Percentiles rank a stretch among this genome's conserved stretches.
These are phyloP conservation scores for Drosophila saltans DNA, from an alignment of 1,140 invertebrate genomes.

Conservation along the genomic window DNA sequence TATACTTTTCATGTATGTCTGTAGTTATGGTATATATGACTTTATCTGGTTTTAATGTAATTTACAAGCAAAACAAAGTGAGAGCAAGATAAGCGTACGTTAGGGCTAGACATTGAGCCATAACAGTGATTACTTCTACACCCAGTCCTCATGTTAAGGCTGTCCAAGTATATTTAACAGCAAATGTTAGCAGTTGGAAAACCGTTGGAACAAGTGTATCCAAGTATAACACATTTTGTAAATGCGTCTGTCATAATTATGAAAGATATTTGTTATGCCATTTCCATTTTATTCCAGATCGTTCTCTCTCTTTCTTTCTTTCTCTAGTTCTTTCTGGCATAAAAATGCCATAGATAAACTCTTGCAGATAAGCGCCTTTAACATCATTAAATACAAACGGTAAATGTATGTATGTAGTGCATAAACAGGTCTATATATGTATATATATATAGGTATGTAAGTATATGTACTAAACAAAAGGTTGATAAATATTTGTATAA, in stretches of 20 bases:
- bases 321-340: constrained; percentile 7
- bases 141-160: no score
- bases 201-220: no score
- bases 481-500: constrained; percentile 45
- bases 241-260: no score
- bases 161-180: no score
- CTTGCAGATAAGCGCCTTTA: constrained; percentile 50
- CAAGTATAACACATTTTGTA: no score
- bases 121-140: no score
- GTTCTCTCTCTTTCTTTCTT: not conserved
- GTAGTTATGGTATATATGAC: not conserved
- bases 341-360: constrained; percentile 56
- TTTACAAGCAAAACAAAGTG: constrained; percentile 2
- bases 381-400: constrained; percentile 45
- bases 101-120: no score
- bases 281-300: not conserved
- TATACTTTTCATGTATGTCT: no score
- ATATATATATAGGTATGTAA: not conserved
- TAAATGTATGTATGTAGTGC: constrained; percentile 5
- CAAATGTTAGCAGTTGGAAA: no score
- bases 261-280: not conserved
- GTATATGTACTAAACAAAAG: constrained; percentile 13
- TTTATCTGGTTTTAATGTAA: constrained; percentile 6
- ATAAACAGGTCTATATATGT: not conserved
- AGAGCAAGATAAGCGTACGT: not conserved